A percentile compares a stretch with the other conserved stretches of the same genome.
phyloP scores from a whole-genome alignment of 2,113 vertebrate genomes.

The Sorex araneus region DNA sequence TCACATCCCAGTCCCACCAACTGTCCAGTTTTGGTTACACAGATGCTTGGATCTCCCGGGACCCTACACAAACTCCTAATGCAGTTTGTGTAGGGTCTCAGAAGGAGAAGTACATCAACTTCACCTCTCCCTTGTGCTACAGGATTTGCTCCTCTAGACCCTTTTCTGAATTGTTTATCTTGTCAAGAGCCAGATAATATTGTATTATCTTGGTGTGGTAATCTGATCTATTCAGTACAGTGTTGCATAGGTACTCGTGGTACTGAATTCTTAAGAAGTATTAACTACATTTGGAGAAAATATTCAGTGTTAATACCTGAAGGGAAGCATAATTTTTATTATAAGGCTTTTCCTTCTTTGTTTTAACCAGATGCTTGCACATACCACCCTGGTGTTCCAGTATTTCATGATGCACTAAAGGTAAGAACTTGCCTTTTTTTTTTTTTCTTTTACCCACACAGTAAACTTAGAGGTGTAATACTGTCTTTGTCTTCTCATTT shows the following conservation, averaged over 20 bases:
- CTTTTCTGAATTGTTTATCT: not conserved
- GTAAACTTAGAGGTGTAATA: constrained; percentile 22
- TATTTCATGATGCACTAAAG: constrained; percentile 99
- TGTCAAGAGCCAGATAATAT: not conserved
- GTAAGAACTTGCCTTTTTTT: constrained; percentile 87
- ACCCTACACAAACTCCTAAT: no score
- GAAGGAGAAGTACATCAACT: not conserved
- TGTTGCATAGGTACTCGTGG: not conserved
- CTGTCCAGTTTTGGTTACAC: not conserved
- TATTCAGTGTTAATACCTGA: not conserved
- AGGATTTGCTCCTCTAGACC: not conserved
- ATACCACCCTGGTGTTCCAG: constrained; percentile 97
- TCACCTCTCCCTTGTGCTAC: not conserved
- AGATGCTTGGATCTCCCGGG: not conserved
- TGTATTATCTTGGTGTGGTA: not conserved
- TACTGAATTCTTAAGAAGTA: constrained; percentile 52
- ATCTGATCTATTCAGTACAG: not conserved
- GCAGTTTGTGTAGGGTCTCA: no score
- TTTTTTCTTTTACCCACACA: not conserved
- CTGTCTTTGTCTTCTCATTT: not conserved
- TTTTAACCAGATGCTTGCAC: constrained; percentile 93
- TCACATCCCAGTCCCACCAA: not conserved
- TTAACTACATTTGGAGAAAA: constrained; percentile 28
- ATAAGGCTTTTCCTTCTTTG: constrained; percentile 5
- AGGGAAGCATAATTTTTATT: constrained; percentile 11